phyloP scores from a whole-genome alignment of 1,140 invertebrate genomes.

The Rhopalosiphum padi region DNA sequence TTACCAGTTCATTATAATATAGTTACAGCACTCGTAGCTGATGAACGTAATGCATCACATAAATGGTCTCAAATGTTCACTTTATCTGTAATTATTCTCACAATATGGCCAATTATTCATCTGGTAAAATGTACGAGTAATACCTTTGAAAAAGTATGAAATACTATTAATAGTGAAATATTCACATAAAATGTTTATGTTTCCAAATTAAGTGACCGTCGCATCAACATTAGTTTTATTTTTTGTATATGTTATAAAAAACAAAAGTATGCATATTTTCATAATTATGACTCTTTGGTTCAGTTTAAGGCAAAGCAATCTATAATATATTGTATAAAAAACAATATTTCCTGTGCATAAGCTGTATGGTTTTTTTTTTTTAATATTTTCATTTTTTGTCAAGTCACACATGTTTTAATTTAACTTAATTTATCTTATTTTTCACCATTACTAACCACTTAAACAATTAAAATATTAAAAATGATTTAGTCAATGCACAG shows the following conservation, averaged over 20 bases:
- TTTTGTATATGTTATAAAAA: neutral
- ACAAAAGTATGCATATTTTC: neutral
- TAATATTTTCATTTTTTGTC: no score
- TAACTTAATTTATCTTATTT: neutral
- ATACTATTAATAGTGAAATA: neutral
- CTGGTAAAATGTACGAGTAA: slow-evolving; percentile 45
- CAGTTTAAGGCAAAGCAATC: neutral
- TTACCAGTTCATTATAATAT: slow-evolving; percentile 58
- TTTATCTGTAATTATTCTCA: slow-evolving; percentile 36
- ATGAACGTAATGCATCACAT: slow-evolving; percentile 38
- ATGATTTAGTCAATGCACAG: neutral
- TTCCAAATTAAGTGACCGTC: neutral
- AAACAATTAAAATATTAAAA: neutral
- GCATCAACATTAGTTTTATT: neutral
- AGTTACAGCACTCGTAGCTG: slow-evolving; percentile 33
- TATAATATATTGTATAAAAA: neutral
- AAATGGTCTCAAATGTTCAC: slow-evolving; percentile 58
- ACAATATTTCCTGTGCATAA: neutral
- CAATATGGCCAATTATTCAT: slow-evolving; percentile 54
- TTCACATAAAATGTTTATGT: neutral
- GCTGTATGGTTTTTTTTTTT: neutral
- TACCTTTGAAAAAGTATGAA: slow-evolving; percentile 54
- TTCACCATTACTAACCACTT: neutral
- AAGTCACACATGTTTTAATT: neutral
- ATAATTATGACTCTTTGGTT: neutral